Conservation (phyloP, 2,113 vertebrate species). For the Perca flavescens region DNA sequence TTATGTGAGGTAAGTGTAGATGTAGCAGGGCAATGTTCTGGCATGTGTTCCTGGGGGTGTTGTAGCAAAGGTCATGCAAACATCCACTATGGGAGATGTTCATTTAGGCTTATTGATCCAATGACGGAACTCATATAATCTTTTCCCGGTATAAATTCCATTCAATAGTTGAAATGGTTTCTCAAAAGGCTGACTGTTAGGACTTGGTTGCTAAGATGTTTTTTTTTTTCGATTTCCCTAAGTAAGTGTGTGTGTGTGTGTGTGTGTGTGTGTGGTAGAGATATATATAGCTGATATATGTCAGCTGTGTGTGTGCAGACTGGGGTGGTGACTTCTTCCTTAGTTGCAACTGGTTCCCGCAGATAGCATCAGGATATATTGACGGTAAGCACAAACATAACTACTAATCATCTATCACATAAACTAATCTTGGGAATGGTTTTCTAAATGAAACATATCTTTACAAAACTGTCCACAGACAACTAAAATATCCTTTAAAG, state of each 20-base stretch:
- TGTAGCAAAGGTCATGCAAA: neutral
- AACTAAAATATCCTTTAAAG: too few species aligned
- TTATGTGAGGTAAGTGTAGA: neutral
- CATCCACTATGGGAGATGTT: neutral
- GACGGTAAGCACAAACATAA: too few species aligned
- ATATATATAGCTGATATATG: neutral
- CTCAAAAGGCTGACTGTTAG: neutral
- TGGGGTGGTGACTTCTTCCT: neutral
- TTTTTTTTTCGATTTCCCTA: neutral
- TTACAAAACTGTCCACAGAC: too few species aligned
- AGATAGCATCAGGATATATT: too few species aligned
- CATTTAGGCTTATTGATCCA: too few species aligned
- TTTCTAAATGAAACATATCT: too few species aligned
- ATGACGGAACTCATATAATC: too few species aligned
- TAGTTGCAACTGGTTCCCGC: too few species aligned
- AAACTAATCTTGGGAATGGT: too few species aligned
- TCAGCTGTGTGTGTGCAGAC: slow-evolving; percentile 7
- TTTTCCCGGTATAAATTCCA: neutral
- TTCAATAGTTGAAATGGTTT: slow-evolving; percentile 8
- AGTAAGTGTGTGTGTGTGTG: neutral
- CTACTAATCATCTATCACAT: too few species aligned
- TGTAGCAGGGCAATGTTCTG: neutral
- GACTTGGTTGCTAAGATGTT: neutral
- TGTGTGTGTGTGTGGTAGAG: neutral
- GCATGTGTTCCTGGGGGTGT: neutral